Evolutionary conservation across 2,797 vertebrate species (phyloP).

Genomic region (Gallirallus australis): DNA sequence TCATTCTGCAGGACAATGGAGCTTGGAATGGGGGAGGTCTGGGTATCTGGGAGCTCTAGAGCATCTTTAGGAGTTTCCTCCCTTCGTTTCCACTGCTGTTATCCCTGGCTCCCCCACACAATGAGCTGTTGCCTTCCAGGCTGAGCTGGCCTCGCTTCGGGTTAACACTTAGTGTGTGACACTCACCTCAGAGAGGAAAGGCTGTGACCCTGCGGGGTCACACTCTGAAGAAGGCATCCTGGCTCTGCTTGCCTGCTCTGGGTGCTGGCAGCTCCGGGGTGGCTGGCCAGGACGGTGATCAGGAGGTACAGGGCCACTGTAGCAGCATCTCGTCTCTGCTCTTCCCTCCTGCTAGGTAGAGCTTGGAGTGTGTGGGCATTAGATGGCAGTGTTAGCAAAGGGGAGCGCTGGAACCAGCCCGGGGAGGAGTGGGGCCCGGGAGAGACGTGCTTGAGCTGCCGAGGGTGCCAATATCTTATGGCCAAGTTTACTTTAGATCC

Average conservation of each 20-base stretch:
- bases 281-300: fast-evolving
- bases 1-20: not conserved
- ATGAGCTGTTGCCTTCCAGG: not conserved
- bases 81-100: not conserved
- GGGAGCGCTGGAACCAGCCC: not conserved
- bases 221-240: no score
- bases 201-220: no score
- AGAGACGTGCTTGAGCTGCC: not conserved
- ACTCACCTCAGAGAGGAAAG: no score
- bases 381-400: slow-evolving; percentile 16
- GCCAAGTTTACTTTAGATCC: not conserved
- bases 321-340: fast-evolving
- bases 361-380: not conserved
- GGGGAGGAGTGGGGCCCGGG: not conserved
- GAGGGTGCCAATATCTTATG: not conserved
- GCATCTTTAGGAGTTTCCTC: fast-evolving
- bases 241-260: fast-evolving
- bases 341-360: no score
- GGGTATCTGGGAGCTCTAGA: not conserved
- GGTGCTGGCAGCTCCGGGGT: fast-evolving
- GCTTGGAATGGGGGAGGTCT: not conserved
- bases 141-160: not conserved
- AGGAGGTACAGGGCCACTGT: fast-evolving
- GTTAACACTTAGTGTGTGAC: no score
- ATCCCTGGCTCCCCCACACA: fast-evolving